phyloP scores from a whole-genome alignment of 1,140 invertebrate species.

The Drosophila seguyi region DNA sequence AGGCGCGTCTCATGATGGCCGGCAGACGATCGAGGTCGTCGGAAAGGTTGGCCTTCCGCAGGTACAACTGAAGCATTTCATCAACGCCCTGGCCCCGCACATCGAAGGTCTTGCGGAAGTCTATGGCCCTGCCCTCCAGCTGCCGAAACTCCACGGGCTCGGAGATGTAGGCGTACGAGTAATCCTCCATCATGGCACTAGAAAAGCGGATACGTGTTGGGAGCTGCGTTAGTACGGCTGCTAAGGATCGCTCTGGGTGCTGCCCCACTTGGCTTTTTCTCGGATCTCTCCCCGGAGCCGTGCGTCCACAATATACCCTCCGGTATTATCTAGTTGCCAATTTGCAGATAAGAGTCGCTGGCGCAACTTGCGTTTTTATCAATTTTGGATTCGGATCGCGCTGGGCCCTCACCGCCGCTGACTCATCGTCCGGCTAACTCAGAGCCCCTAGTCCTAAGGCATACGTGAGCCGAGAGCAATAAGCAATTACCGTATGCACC shows the following conservation, averaged over 20 bases:
- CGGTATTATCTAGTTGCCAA: constrained; percentile 65
- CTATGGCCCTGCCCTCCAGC: constrained; percentile 63
- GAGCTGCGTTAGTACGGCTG: constrained; percentile 56
- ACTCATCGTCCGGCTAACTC: constrained; percentile 32
- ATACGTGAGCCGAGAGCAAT: neutral
- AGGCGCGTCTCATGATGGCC: constrained; percentile 68
- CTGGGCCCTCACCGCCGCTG: constrained; percentile 39
- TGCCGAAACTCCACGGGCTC: constrained; percentile 78
- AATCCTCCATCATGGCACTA: constrained; percentile 64
- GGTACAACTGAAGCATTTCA: constrained; percentile 76
- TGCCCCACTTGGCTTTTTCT: constrained; percentile 19
- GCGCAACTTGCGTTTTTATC: constrained; percentile 50
- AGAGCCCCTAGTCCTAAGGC: neutral
- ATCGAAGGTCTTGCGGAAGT: constrained; percentile 81
- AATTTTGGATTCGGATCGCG: constrained; percentile 58
- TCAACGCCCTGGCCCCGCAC: constrained; percentile 71
- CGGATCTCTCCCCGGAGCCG: constrained; percentile 4
- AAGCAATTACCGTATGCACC: constrained; percentile 35
- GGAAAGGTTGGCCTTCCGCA: constrained; percentile 68
- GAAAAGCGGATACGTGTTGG: constrained; percentile 63
- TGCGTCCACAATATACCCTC: constrained; percentile 24
- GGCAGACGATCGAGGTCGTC: constrained; percentile 70
- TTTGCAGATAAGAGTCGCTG: constrained; percentile 62
- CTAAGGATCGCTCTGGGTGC: constrained; percentile 14
- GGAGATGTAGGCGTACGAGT: constrained; percentile 69